These are phyloP conservation scores for Rhagophthalmus giganteus DNA, from an alignment of 2,888 invertebrate species.

Conservation along the genomic window DNA sequence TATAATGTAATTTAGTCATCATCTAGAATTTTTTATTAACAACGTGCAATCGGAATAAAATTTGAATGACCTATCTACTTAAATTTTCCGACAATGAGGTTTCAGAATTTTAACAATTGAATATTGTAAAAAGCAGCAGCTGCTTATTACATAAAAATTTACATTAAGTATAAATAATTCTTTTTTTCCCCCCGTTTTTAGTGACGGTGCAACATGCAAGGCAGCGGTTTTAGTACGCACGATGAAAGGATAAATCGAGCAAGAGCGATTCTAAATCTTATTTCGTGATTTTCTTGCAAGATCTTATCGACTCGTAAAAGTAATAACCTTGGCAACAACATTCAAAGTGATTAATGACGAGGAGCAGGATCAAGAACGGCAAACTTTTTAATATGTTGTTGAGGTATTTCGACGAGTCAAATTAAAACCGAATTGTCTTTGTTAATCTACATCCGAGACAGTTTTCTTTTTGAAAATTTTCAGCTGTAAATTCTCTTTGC, in stretches of 20 bases:
- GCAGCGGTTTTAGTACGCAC: not conserved
- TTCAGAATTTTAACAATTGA: no score
- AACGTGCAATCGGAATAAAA: no score
- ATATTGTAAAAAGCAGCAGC: no score
- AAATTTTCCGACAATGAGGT: no score
- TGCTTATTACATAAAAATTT: no score
- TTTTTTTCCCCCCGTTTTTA: no score
- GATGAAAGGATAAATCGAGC: no score
- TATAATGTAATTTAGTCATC: no score
- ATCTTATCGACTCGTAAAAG: conserved; percentile 17
- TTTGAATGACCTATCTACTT: no score
- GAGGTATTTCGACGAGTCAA: conserved; percentile 20
- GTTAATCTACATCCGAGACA: conserved; percentile 11
- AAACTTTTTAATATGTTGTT: conserved; percentile 22
- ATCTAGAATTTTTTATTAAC: no score
- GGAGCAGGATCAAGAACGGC: conserved; percentile 9
- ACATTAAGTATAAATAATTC: no score
- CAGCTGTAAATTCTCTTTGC: not conserved
- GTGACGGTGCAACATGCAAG: not conserved
- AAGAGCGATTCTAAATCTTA: not conserved
- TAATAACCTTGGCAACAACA: conserved; percentile 15
- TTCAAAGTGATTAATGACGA: conserved; percentile 23
- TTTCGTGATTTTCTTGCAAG: conserved; percentile 14
- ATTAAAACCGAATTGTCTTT: conserved; percentile 24
- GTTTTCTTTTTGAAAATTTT: not conserved